Percentiles rank a stretch among this genome's conserved stretches.
Evolutionary conservation across 2,113 vertebrate species (phyloP).

Genomic region (Odobenus rosmarus): DNA sequence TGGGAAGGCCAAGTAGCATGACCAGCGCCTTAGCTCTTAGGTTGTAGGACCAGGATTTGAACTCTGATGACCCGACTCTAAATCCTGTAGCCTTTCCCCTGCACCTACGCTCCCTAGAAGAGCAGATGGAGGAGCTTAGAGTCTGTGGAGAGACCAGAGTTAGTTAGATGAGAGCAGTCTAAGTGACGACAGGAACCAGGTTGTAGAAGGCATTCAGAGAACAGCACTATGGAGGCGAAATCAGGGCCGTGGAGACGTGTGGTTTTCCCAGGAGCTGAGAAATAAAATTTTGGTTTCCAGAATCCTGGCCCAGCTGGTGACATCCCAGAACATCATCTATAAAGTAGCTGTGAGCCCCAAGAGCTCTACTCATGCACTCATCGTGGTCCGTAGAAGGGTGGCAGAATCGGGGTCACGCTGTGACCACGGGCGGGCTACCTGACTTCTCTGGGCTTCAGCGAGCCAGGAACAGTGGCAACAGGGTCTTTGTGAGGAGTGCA

Average conservation of each 20-base stretch:
- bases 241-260: not conserved
- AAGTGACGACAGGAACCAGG: fast-evolving
- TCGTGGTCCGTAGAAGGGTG: fast-evolving
- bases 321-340: too few species aligned
- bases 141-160: not conserved
- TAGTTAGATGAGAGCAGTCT: fast-evolving
- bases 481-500: not conserved
- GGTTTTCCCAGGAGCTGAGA: not conserved
- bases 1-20: not conserved
- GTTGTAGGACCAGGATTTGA: not conserved
- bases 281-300: not conserved
- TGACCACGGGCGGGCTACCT: not conserved
- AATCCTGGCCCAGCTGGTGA: not conserved
- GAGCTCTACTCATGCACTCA: fast-evolving
- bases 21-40: not conserved
- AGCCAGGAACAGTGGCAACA: not conserved
- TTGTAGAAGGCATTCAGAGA: not conserved
- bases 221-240: not conserved
- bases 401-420: too few species aligned
- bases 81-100: not conserved
- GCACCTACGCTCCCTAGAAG: not conserved
- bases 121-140: not conserved
- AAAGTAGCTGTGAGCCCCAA: not conserved
- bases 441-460: not conserved
- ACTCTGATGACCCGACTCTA: not conserved